Conservation (phyloP, 2,113 vertebrate species). For the Ageneiosus marmoratus region DNA sequence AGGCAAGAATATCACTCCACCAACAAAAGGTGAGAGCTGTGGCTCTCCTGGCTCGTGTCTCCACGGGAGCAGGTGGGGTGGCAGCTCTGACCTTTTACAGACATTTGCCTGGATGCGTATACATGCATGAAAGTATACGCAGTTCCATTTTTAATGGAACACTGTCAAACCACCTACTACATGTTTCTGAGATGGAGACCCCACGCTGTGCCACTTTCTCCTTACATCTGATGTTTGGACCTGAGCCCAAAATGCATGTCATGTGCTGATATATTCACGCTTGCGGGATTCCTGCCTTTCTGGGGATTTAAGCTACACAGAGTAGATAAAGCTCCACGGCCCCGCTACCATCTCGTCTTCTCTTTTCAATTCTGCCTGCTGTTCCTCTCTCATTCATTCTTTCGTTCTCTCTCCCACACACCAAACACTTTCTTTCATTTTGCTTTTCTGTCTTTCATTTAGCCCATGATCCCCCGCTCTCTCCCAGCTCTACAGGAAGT, state of each 20-base stretch:
- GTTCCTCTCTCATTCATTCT: slow-evolving; percentile 3
- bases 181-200: slow-evolving; percentile 33
- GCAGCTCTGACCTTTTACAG: slow-evolving; percentile 61
- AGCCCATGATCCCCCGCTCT: not conserved
- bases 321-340: slow-evolving; percentile 3
- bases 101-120: slow-evolving; percentile 34
- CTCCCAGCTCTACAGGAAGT: slow-evolving; percentile 45
- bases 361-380: not conserved
- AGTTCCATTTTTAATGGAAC: slow-evolving; percentile 39
- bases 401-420: not conserved
- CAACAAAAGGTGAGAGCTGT: slow-evolving; percentile 39
- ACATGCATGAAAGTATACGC: slow-evolving; percentile 31
- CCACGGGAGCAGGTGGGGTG: slow-evolving; percentile 49
- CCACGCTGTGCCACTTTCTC: slow-evolving; percentile 12
- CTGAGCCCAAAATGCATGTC: not conserved
- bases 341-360: not conserved
- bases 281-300: not conserved
- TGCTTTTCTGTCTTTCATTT: slow-evolving; percentile 12
- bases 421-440: not conserved
- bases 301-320: slow-evolving; percentile 4
- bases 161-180: slow-evolving; percentile 47
- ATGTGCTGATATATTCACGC: slow-evolving; percentile 26
- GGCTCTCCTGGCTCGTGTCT: slow-evolving; percentile 41
- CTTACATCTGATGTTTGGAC: slow-evolving; percentile 39
- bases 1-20: slow-evolving; percentile 51